Evolutionary conservation across 1,140 invertebrate genomes (phyloP).

Genomic region (Heliconius congener): DNA sequence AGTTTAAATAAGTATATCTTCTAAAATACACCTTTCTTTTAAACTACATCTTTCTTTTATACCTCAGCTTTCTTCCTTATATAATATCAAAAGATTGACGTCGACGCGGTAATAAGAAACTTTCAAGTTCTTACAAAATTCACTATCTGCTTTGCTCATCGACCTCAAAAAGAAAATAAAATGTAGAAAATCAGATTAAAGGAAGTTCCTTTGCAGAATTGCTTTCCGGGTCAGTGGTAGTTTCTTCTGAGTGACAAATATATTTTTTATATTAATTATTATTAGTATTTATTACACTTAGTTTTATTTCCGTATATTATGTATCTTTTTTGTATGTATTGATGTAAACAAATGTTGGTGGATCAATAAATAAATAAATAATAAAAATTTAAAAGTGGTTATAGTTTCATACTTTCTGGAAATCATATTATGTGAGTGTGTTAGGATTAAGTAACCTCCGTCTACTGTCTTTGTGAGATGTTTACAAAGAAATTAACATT

Average conservation of each 20-base stretch:
- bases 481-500: not conserved
- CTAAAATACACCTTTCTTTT: not conserved
- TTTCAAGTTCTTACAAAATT: slow-evolving; percentile 2
- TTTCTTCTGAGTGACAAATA: not conserved
- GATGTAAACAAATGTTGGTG: too few relatives aligned
- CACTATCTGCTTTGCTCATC: not conserved
- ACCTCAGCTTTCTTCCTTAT: not conserved
- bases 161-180: not conserved
- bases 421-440: too few relatives aligned
- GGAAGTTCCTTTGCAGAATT: not conserved
- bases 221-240: not conserved
- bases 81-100: not conserved
- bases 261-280: too few relatives aligned
- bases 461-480: too few relatives aligned
- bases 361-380: too few relatives aligned
- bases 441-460: too few relatives aligned
- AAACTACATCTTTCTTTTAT: not conserved
- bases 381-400: too few relatives aligned
- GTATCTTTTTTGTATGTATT: too few relatives aligned
- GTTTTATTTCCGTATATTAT: too few relatives aligned
- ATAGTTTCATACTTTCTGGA: too few relatives aligned
- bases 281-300: too few relatives aligned
- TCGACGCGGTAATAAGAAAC: not conserved
- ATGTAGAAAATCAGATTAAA: not conserved
- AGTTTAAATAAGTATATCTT: too few relatives aligned